These are phyloP conservation scores for Sminthurides aquaticus DNA, from an alignment of 2,888 invertebrate species.

Conservation along the genomic window DNA sequence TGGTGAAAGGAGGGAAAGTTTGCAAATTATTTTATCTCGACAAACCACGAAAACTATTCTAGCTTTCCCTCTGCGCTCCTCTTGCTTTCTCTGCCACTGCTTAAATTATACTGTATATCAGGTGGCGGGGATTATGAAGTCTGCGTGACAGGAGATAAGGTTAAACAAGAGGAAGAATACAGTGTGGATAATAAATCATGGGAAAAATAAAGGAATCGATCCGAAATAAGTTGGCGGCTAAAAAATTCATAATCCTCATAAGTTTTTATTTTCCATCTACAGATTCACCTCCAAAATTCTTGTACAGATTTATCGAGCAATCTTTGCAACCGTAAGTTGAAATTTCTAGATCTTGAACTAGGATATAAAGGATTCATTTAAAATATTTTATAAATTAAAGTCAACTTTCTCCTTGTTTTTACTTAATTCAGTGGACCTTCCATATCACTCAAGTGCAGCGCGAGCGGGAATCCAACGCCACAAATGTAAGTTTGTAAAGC, in stretches of 20 bases:
- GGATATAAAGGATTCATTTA: neutral
- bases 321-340: constrained; percentile 30
- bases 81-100: constrained; percentile 1
- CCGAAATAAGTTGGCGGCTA: no score
- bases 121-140: no score
- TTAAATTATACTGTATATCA: no score
- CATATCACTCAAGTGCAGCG: constrained; percentile 48
- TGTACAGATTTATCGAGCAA: constrained; percentile 40
- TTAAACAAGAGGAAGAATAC: no score
- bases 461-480: constrained; percentile 49
- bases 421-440: constrained; percentile 47
- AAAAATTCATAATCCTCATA: neutral
- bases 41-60: neutral
- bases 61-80: neutral
- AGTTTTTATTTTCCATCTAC: constrained; percentile 14
- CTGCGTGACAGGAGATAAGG: no score
- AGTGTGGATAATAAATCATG: no score
- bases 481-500: constrained; percentile 40
- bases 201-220: no score
- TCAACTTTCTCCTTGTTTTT: no score
- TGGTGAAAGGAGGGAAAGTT: neutral
- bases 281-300: constrained; percentile 39
- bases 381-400: neutral
- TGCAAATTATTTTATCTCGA: neutral
- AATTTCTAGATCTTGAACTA: neutral